Percentiles rank a stretch among this genome's conserved stretches.
Evolutionary conservation across 2,888 invertebrate species (phyloP).

Genomic region (Acronicta aceris): DNA sequence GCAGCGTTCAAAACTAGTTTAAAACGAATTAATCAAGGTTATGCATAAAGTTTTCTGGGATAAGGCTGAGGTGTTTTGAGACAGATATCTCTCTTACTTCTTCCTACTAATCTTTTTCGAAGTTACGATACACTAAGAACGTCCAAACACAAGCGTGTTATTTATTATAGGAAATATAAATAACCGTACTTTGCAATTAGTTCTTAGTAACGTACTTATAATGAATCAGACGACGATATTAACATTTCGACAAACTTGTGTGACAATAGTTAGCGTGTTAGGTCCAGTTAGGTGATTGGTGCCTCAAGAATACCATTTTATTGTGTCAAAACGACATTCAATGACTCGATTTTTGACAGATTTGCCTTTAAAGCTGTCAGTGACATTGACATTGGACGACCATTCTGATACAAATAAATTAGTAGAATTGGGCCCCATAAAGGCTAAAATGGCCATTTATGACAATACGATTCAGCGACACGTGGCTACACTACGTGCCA

Average conservation of each 20-base stretch:
- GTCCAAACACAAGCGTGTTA: constrained; percentile 27
- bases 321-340: too few relatives aligned
- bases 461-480: too few relatives aligned
- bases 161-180: constrained; percentile 1
- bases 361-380: too few relatives aligned
- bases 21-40: constrained; percentile 32
- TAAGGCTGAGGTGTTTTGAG: constrained; percentile 30
- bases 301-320: too few relatives aligned
- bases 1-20: constrained; percentile 41
- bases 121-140: constrained; percentile 13
- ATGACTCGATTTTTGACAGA: too few relatives aligned
- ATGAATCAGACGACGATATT: constrained; percentile 3
- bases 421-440: too few relatives aligned
- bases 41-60: constrained; percentile 30
- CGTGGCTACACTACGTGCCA: too few relatives aligned
- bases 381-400: too few relatives aligned
- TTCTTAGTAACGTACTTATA: constrained; percentile 5
- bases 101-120: constrained; percentile 18
- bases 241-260: constrained; percentile 13
- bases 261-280: neutral
- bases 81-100: constrained; percentile 17
- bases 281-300: too few relatives aligned
- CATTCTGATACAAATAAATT: too few relatives aligned
- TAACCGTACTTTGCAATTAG: constrained; percentile 2
- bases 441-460: too few relatives aligned